Conservation (phyloP, 2,113 vertebrate species). For the Orthonyx spaldingii region DNA sequence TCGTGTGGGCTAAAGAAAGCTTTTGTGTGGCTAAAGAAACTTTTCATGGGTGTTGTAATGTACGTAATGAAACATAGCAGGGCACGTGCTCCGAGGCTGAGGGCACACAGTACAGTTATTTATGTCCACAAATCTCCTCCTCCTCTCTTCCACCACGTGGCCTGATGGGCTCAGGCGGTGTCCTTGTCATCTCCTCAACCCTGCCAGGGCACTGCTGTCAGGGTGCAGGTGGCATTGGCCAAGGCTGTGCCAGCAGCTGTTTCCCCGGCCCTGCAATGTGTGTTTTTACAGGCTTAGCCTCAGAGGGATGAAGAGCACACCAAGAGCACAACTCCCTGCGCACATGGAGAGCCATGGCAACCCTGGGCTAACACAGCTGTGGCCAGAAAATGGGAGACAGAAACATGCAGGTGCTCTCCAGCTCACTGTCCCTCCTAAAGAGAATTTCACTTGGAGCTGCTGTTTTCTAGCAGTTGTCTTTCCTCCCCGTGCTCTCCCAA, state of each 20-base stretch:
- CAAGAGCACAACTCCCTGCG: background rate
- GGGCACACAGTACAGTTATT: background rate
- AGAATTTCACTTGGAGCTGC: background rate
- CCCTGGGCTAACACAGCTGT: background rate
- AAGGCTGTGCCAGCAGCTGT: background rate
- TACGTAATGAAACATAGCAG: background rate
- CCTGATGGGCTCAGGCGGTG: background rate
- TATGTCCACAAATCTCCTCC: background rate
- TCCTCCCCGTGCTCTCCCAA: background rate
- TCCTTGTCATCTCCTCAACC: background rate
- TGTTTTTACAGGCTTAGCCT: background rate
- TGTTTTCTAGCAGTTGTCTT: background rate
- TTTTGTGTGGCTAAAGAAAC: background rate
- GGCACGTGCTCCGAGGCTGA: background rate
- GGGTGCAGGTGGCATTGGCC: background rate
- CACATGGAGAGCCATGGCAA: background rate
- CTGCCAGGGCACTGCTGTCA: background rate
- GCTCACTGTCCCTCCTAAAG: background rate
- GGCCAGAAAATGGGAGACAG: background rate
- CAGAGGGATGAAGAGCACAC: background rate
- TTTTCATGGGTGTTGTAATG: background rate
- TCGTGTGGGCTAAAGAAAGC: background rate
- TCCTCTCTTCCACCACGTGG: rapidly evolving
- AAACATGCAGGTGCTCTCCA: background rate
- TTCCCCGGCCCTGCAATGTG: background rate